Percentiles rank a stretch among this genome's conserved stretches.
These are phyloP conservation scores for Clarias batrachus DNA, from an alignment of 2,113 vertebrate genomes.

Conservation along the genomic window DNA sequence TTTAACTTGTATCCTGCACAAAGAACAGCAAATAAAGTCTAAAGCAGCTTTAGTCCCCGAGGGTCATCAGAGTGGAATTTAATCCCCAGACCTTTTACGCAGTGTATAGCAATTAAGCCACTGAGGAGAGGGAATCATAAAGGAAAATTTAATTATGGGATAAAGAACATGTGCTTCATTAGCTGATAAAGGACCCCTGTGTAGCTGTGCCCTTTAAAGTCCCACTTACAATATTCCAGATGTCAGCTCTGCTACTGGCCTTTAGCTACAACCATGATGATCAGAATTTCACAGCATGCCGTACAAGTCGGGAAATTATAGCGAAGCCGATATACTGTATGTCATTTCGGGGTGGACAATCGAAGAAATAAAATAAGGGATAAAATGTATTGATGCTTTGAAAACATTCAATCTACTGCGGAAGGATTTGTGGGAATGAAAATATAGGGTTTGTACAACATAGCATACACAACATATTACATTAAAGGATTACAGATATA, in stretches of 20 bases:
- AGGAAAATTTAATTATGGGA: slow-evolving; percentile 9
- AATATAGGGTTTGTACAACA: background rate
- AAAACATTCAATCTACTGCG: background rate
- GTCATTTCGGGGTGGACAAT: background rate
- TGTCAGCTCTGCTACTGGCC: background rate
- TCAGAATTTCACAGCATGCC: background rate
- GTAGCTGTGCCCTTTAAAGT: slow-evolving; percentile 4
- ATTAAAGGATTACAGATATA: background rate
- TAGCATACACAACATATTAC: background rate
- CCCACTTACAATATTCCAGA: background rate
- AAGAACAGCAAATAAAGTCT: background rate
- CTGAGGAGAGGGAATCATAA: background rate
- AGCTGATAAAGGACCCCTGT: background rate
- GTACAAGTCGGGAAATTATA: background rate
- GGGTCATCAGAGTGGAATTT: background rate
- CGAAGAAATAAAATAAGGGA: background rate
- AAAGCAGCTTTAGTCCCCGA: background rate
- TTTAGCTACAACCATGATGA: background rate
- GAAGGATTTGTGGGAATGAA: background rate
- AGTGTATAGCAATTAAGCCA: slow-evolving; percentile 11
- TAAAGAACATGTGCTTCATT: slow-evolving; percentile 13
- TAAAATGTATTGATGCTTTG: background rate
- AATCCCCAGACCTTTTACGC: background rate
- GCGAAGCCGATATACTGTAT: background rate
- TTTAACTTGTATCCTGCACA: background rate